Evolutionary conservation across 2,113 vertebrate genomes (phyloP).

Genomic region (Cyprinodon variegatus): DNA sequence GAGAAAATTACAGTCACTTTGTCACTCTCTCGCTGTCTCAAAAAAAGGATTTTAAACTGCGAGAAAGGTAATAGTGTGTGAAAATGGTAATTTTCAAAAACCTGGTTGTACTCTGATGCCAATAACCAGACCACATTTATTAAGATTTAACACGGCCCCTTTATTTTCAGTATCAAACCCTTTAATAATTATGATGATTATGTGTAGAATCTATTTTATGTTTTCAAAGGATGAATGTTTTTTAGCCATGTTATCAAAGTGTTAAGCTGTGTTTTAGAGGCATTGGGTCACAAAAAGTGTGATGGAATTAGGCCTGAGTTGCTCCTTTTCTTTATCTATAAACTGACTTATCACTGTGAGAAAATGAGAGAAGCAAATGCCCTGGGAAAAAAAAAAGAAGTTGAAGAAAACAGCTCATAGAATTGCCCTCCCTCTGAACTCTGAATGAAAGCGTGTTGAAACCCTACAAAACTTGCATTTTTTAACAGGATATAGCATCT

Average conservation of each 20-base stretch:
- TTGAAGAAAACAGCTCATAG: slow-evolving; percentile 10
- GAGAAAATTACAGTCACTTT: too few relatives aligned
- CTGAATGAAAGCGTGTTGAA: neutral
- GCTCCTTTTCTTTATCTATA: neutral
- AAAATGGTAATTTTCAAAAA: too few relatives aligned
- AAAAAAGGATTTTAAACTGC: too few relatives aligned
- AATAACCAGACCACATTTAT: too few relatives aligned
- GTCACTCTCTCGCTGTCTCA: too few relatives aligned
- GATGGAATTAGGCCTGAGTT: too few relatives aligned
- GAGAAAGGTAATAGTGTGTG: too few relatives aligned
- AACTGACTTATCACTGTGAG: slow-evolving; percentile 26
- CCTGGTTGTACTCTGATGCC: too few relatives aligned
- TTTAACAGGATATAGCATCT: neutral
- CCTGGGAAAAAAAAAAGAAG: neutral
- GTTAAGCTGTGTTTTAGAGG: neutral
- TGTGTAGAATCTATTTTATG: neutral
- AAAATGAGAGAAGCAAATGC: slow-evolving; percentile 13
- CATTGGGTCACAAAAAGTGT: neutral
- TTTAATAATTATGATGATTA: neutral
- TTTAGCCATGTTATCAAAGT: neutral
- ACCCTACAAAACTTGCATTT: neutral
- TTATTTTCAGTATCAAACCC: too few relatives aligned
- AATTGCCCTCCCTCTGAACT: neutral
- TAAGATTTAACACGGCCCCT: too few relatives aligned
- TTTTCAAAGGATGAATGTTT: neutral